These are phyloP conservation scores for Cataglyphis rosenhaueri DNA, from an alignment of 2,888 invertebrate genomes.

Conservation along the genomic window DNA sequence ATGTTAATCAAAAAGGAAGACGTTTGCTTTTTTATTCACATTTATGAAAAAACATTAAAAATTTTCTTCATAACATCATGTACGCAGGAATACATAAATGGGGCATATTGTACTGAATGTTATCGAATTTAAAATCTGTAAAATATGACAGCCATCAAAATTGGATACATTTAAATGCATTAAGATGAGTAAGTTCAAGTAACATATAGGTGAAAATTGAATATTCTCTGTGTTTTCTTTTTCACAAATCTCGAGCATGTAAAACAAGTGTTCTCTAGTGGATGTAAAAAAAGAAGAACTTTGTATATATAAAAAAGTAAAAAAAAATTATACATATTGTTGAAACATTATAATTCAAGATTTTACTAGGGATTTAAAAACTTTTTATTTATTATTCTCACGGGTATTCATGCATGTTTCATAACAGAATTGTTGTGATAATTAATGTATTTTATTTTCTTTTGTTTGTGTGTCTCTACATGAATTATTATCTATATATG, in stretches of 20 bases:
- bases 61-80: constrained; percentile 72
- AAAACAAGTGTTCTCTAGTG: constrained; percentile 69
- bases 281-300: constrained; percentile 61
- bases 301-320: constrained; percentile 67
- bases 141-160: constrained; percentile 39
- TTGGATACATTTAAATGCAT: constrained; percentile 55
- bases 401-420: constrained; percentile 12
- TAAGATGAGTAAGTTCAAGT: constrained; percentile 54
- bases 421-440: neutral
- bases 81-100: constrained; percentile 71
- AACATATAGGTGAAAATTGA: constrained; percentile 57
- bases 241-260: constrained; percentile 49
- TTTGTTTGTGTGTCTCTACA: constrained; percentile 22
- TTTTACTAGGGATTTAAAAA: neutral
- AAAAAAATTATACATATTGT: constrained; percentile 26
- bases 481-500: neutral
- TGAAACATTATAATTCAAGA: constrained; percentile 19
- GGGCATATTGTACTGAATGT: constrained; percentile 73
- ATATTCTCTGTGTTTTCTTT: constrained; percentile 60
- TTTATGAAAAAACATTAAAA: constrained; percentile 56
- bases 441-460: constrained; percentile 21
- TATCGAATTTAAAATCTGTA: constrained; percentile 54
- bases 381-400: constrained; percentile 24
- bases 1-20: constrained; percentile 66
- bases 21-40: constrained; percentile 70